phyloP scores from a whole-genome alignment of 2,797 vertebrate genomes.

The Carapus acus region DNA sequence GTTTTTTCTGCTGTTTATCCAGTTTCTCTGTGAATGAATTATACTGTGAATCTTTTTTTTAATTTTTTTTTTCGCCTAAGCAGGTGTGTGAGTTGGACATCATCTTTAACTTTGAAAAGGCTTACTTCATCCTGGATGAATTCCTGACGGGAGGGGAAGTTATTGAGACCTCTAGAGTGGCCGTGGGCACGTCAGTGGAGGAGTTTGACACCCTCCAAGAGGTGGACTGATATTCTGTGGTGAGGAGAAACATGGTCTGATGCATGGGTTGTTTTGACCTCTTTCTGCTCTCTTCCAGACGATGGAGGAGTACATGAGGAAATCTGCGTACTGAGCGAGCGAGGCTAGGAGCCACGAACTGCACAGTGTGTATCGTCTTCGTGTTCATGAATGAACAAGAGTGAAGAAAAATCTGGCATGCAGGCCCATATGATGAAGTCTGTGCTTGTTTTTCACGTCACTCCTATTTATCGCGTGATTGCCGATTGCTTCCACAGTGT shows the following conservation, averaged over 20 bases:
- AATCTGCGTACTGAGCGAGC: conserved; percentile 80
- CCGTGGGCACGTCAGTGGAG: conserved; percentile 77
- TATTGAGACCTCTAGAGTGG: conserved; percentile 86
- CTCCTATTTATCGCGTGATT: no score
- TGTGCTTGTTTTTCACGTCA: no score
- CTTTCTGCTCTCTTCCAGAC: conserved; percentile 70
- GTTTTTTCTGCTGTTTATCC: no score
- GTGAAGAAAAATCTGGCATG: no score
- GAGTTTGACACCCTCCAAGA: conserved; percentile 89
- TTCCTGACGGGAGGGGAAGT: conserved; percentile 91
- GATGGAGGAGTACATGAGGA: conserved; percentile 89
- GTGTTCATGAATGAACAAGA: no score
- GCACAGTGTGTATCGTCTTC: no score
- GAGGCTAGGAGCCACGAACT: no score
- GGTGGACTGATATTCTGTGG: conserved; percentile 61
- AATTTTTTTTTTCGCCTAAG: neutral
- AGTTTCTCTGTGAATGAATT: no score
- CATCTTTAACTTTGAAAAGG: conserved; percentile 96
- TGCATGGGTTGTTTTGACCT: conserved; percentile 1
- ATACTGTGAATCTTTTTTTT: no score
- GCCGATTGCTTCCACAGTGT: no score
- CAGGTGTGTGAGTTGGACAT: conserved; percentile 95
- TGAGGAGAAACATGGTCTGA: neutral
- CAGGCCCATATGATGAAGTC: no score
- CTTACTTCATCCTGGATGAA: conserved; percentile 91